Conservation (phyloP, 2,797 vertebrate genomes). For the Lepilemur ruficaudatus region DNA sequence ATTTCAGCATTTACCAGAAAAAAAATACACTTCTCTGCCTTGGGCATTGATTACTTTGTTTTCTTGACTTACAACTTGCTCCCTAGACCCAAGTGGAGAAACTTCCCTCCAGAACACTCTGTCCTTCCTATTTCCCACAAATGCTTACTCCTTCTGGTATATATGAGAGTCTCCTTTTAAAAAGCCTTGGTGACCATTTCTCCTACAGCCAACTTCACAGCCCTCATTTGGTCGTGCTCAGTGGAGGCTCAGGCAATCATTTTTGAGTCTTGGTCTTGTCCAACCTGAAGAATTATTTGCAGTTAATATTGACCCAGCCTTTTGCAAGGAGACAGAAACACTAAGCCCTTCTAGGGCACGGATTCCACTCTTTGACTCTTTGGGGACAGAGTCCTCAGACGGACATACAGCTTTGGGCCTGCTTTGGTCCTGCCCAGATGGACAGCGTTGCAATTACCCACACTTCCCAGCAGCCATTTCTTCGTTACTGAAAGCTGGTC, state of each 20-base stretch:
- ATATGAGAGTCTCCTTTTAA: neutral
- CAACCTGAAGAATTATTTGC: neutral
- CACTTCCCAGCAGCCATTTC: slow-evolving; percentile 82
- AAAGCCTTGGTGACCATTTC: neutral
- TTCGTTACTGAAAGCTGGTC: slow-evolving; percentile 85
- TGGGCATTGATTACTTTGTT: slow-evolving; percentile 6
- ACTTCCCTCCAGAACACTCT: neutral
- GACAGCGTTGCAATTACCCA: slow-evolving; percentile 68
- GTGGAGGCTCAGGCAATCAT: neutral
- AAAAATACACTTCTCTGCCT: neutral
- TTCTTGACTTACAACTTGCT: neutral
- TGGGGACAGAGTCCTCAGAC: neutral
- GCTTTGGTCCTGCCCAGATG: slow-evolving; percentile 41
- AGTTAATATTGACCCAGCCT: slow-evolving; percentile 38
- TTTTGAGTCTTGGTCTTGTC: slow-evolving; percentile 6
- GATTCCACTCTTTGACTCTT: neutral
- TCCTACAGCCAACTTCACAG: neutral
- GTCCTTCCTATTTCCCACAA: neutral
- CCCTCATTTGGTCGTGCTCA: neutral
- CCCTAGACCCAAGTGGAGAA: neutral
- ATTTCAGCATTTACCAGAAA: neutral
- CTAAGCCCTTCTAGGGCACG: neutral
- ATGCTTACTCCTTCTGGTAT: neutral
- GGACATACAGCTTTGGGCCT: slow-evolving; percentile 35
- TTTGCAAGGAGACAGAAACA: slow-evolving; percentile 9